These are phyloP conservation scores for Drosophila parabipectinata DNA, from an alignment of 1,140 invertebrate species.

Conservation along the genomic window DNA sequence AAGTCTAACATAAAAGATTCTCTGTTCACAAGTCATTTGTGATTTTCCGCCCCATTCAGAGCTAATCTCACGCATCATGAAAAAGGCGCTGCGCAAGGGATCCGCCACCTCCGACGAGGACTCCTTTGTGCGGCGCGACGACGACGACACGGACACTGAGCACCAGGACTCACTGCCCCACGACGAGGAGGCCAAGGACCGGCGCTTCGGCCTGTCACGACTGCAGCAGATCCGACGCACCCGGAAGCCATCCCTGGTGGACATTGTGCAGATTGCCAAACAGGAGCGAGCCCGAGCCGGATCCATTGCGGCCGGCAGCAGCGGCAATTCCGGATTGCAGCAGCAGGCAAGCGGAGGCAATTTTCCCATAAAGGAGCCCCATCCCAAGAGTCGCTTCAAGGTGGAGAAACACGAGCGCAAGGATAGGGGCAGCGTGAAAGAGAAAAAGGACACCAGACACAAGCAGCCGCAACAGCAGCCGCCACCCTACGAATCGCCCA, in stretches of 20 bases:
- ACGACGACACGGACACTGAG: conserved; percentile 88
- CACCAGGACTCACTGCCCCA: conserved; percentile 88
- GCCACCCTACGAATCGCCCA: conserved; percentile 45
- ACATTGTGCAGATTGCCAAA: conserved; percentile 82
- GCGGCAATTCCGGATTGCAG: conserved; percentile 11
- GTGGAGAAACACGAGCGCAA: conserved; percentile 61
- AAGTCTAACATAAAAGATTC: conserved; percentile 1
- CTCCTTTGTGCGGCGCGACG: conserved; percentile 76
- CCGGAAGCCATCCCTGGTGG: conserved; percentile 78
- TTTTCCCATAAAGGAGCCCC: conserved; percentile 61
- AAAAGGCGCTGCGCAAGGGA: conserved; percentile 86
- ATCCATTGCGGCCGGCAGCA: conserved; percentile 55
- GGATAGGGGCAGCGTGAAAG: conserved; percentile 52
- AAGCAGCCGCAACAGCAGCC: conserved; percentile 47
- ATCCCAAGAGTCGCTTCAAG: conserved; percentile 73
- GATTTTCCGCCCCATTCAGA: conserved; percentile 75
- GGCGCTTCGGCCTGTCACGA: conserved; percentile 68
- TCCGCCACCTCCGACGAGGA: conserved; percentile 85
- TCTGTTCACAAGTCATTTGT: conserved; percentile 22
- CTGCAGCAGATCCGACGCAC: conserved; percentile 77
- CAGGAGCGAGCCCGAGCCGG: conserved; percentile 68
- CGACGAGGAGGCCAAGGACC: conserved; percentile 84
- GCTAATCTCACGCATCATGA: conserved; percentile 87
- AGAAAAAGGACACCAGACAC: conserved; percentile 57
- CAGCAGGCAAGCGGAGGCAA: conserved; percentile 19